Conservation (phyloP, 2,113 vertebrate species). For the Acrocephalus arundinaceus region DNA sequence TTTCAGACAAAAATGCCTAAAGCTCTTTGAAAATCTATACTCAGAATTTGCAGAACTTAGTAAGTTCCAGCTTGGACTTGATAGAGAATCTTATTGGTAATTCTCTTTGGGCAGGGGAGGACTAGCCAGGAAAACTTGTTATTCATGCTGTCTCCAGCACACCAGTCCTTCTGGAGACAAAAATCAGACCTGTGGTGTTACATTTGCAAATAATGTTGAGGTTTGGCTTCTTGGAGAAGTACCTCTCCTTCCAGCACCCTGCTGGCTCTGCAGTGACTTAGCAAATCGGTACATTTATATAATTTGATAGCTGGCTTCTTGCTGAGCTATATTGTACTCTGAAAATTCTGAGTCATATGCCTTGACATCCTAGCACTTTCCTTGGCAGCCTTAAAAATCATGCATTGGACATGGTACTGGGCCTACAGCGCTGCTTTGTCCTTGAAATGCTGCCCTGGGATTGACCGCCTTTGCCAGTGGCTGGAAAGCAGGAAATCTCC, state of each 20-base stretch:
- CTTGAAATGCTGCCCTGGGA: neutral
- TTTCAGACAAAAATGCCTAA: neutral
- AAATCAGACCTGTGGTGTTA: neutral
- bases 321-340: constrained; percentile 34
- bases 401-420: neutral
- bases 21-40: neutral
- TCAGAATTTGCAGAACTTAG: neutral
- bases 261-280: constrained; percentile 34
- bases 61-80: neutral
- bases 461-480: neutral
- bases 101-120: constrained; percentile 27
- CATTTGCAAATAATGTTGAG: neutral
- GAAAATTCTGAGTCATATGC: constrained; percentile 49
- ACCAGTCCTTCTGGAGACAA: neutral
- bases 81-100: neutral
- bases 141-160: neutral
- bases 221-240: neutral
- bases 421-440: neutral
- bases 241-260: neutral
- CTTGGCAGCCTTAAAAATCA: constrained; percentile 34
- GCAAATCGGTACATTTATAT: constrained; percentile 25
- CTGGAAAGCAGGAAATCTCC: neutral
- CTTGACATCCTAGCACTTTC: constrained; percentile 36
- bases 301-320: constrained; percentile 39
- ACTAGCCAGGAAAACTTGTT: constrained; percentile 25